phyloP scores from a whole-genome alignment of 2,888 invertebrate genomes.

The Sinotaia quadrata region DNA sequence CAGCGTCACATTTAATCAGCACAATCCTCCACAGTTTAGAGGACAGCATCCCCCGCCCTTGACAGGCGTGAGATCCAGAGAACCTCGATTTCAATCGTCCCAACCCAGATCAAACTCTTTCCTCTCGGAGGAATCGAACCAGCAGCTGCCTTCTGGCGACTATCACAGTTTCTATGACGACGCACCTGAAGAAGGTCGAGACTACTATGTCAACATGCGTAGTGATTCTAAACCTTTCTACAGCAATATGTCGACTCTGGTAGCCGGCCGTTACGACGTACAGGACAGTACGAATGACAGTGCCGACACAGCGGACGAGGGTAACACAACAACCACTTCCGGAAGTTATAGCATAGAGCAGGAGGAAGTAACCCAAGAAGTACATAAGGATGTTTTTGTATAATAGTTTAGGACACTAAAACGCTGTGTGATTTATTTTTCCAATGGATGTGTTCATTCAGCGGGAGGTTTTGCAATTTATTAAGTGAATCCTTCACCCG shows the following conservation, averaged over 20 bases:
- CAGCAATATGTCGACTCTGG: slow-evolving; percentile 7
- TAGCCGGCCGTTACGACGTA: background rate
- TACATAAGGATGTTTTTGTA: slow-evolving; percentile 33
- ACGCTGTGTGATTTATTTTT: too few species aligned
- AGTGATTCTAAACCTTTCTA: background rate
- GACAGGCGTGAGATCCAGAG: background rate
- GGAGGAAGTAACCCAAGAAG: slow-evolving; percentile 26
- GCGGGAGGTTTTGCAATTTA: too few species aligned
- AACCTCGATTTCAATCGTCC: slow-evolving; percentile 12
- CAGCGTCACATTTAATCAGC: background rate
- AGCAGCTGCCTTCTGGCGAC: slow-evolving; percentile 6
- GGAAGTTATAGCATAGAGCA: slow-evolving; percentile 37
- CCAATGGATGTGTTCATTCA: too few species aligned
- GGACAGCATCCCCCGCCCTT: background rate
- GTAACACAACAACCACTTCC: slow-evolving; percentile 34
- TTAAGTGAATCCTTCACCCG: too few species aligned
- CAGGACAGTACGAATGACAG: slow-evolving; percentile 34
- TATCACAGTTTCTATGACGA: too few species aligned
- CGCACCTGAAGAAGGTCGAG: too few species aligned
- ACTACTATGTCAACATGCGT: too few species aligned
- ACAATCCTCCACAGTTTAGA: too few species aligned
- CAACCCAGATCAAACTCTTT: background rate
- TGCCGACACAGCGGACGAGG: slow-evolving; percentile 29
- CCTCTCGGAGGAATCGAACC: background rate
- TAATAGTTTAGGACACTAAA: too few species aligned